Conservation (phyloP, 2,888 invertebrate species). For the Alsophila aescularia region DNA sequence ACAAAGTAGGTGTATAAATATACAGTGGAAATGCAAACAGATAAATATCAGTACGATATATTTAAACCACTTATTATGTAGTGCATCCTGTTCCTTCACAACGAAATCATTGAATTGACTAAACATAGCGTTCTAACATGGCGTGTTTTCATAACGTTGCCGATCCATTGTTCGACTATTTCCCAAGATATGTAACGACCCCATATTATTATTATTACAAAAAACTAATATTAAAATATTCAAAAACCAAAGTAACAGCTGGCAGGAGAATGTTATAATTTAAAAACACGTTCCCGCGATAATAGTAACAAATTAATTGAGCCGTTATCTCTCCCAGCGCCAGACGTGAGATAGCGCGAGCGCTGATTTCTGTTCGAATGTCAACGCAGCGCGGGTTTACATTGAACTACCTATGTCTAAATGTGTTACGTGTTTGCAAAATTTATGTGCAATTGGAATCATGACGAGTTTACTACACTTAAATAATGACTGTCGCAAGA, state of each 20-base stretch:
- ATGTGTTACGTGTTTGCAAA: too few relatives aligned
- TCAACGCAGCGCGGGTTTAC: not conserved
- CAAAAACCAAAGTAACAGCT: too few relatives aligned
- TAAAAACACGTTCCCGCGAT: slow-evolving; percentile 21
- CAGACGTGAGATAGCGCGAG: slow-evolving; percentile 41
- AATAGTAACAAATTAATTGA: slow-evolving; percentile 2
- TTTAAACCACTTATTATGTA: not conserved
- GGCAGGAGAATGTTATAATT: not conserved
- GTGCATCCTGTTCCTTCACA: not conserved
- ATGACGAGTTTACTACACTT: too few relatives aligned
- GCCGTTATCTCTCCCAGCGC: slow-evolving; percentile 21
- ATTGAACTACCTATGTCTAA: too few relatives aligned
- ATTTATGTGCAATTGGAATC: too few relatives aligned
- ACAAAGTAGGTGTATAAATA: not conserved
- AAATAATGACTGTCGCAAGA: too few relatives aligned
- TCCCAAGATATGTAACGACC: too few relatives aligned
- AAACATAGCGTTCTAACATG: not conserved
- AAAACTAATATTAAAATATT: too few relatives aligned
- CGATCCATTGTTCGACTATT: too few relatives aligned
- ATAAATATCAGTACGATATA: slow-evolving; percentile 2
- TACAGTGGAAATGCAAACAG: not conserved
- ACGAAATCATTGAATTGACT: not conserved
- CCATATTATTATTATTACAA: too few relatives aligned
- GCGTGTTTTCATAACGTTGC: not conserved
- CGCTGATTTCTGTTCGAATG: not conserved